Percentiles rank a stretch among this genome's conserved stretches.
phyloP scores from a whole-genome alignment of 2,888 invertebrate genomes.

The Brenthis daphne region DNA sequence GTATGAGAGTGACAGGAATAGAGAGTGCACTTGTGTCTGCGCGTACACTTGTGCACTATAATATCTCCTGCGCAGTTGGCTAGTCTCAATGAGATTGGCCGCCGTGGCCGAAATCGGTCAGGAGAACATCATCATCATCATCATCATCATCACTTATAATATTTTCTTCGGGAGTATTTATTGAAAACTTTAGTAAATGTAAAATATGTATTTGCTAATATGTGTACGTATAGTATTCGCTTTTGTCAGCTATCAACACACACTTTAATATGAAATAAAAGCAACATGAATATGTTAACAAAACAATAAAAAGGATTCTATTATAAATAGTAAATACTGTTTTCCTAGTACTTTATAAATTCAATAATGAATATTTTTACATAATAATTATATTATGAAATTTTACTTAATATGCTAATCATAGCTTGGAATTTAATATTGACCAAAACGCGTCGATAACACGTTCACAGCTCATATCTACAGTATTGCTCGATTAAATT shows the following conservation, averaged over 20 bases:
- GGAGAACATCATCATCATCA: no score
- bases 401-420: conserved; percentile 40
- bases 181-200: background rate
- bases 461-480: conserved; percentile 27
- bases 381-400: conserved; percentile 27
- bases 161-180: conserved; percentile 1
- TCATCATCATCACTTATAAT: no score
- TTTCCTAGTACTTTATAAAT: background rate
- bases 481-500: conserved; percentile 12
- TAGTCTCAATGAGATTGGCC: no score
- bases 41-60: no score
- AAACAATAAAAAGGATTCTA: no score
- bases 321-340: background rate
- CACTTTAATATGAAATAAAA: no score
- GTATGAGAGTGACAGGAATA: no score
- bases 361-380: conserved; percentile 13
- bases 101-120: no score
- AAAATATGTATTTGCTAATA: background rate
- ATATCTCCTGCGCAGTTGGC: no score
- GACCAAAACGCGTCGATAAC: conserved; percentile 35
- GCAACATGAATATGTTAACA: no score
- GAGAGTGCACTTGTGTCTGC: no score
- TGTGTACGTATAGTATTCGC: background rate
- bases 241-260: no score
- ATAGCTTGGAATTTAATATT: conserved; percentile 41